Evolutionary conservation across 1,140 invertebrate species (phyloP).

Genomic region (Tyrophagus putrescentiae): DNA sequence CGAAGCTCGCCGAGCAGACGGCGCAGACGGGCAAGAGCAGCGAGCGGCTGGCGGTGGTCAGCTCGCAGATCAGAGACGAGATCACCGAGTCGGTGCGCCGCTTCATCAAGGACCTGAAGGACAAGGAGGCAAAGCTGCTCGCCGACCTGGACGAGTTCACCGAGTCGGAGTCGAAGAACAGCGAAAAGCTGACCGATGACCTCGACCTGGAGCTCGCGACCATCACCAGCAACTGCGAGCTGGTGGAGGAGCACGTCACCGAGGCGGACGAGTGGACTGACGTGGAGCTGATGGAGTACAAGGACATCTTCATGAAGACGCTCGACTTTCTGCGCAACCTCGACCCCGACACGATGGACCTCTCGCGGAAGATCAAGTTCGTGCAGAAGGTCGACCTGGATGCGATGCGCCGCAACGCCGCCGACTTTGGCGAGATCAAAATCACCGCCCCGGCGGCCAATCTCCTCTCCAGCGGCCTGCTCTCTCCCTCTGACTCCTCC

Average conservation of each 20-base stretch:
- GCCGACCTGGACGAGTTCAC: conserved; percentile 77
- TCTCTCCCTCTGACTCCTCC: conserved; percentile 9
- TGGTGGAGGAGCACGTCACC: conserved; percentile 80
- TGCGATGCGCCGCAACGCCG: conserved; percentile 63
- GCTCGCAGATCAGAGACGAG: conserved; percentile 67
- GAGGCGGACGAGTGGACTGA: conserved; percentile 47
- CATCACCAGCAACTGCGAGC: conserved; percentile 83
- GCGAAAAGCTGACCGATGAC: conserved; percentile 75
- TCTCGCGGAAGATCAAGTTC: conserved; percentile 64
- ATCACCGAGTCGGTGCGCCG: conserved; percentile 78
- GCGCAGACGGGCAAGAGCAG: conserved; percentile 69
- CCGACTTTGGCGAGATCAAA: conserved; percentile 70
- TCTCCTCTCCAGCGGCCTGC: neutral
- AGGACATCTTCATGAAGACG: conserved; percentile 82
- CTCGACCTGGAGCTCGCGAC: conserved; percentile 79
- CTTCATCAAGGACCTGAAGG: conserved; percentile 65
- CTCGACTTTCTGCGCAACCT: conserved; percentile 78
- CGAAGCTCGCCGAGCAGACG: conserved; percentile 66
- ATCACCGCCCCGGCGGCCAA: conserved; percentile 36
- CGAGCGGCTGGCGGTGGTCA: conserved; percentile 63
- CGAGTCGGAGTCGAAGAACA: conserved; percentile 58
- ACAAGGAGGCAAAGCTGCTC: conserved; percentile 69
- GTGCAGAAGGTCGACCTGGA: conserved; percentile 74
- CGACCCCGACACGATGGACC: conserved; percentile 72
- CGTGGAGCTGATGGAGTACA: conserved; percentile 56